These are phyloP conservation scores for Rhizoglyphus robini DNA, from an alignment of 1,140 invertebrate genomes.

Conservation along the genomic window DNA sequence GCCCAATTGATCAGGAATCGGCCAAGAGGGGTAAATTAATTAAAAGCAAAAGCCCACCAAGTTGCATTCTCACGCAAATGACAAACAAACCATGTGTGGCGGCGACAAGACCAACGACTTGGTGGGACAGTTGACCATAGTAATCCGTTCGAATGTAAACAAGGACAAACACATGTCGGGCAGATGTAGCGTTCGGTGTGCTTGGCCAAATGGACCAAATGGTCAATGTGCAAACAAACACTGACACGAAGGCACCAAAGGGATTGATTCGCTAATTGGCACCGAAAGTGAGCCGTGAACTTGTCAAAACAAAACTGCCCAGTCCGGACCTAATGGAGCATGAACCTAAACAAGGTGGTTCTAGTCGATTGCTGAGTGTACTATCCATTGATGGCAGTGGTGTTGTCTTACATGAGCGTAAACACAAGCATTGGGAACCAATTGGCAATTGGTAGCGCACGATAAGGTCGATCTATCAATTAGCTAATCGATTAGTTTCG, in stretches of 20 bases:
- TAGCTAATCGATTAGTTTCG: constrained; percentile 7
- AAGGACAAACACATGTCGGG: not conserved
- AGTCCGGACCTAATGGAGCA: not conserved
- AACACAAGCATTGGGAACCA: not conserved
- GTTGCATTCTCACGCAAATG: too few species aligned
- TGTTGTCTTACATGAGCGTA: too few species aligned
- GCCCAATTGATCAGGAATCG: not conserved
- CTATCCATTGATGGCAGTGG: too few species aligned
- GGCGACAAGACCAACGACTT: not conserved
- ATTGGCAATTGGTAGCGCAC: not conserved
- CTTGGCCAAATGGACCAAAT: not conserved
- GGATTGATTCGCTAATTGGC: constrained; percentile 11
- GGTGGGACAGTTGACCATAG: not conserved
- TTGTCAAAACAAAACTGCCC: not conserved
- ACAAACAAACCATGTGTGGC: not conserved
- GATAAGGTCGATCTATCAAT: not conserved
- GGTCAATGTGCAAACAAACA: too few species aligned
- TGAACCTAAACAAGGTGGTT: not conserved
- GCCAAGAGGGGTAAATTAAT: not conserved
- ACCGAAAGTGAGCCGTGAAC: constrained; percentile 6
- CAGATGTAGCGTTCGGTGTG: not conserved
- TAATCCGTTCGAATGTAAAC: not conserved
- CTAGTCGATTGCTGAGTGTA: too few species aligned
- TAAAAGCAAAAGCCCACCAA: not conserved
- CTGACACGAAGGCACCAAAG: too few species aligned